These are phyloP conservation scores for Ammospiza caudacuta DNA, from an alignment of 2,113 vertebrate species.

Conservation along the genomic window DNA sequence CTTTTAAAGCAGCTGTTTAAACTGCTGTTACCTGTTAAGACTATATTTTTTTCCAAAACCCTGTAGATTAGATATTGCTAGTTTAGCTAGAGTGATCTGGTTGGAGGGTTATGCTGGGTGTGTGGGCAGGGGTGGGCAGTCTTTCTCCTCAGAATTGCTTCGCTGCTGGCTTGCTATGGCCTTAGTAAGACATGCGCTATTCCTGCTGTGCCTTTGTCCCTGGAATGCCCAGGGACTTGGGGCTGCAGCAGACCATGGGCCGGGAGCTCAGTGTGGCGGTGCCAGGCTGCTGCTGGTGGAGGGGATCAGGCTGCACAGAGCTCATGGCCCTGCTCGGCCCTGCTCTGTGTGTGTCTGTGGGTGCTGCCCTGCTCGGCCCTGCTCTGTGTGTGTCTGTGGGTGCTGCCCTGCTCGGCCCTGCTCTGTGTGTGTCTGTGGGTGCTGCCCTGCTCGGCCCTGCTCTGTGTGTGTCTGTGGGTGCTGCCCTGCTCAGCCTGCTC, in stretches of 20 bases:
- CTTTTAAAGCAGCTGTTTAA: not conserved
- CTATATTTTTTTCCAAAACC: rapidly evolving
- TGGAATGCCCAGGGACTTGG: too few relatives aligned
- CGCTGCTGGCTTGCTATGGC: not conserved
- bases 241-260: rapidly evolving
- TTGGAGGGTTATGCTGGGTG: too few relatives aligned
- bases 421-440: too few relatives aligned
- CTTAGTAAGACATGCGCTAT: rapidly evolving
- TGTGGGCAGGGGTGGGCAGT: not conserved
- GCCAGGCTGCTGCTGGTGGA: not conserved
- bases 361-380: not conserved
- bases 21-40: not conserved
- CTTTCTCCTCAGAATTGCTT: not conserved
- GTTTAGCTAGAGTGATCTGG: rapidly evolving
- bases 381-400: too few relatives aligned
- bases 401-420: not conserved
- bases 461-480: too few relatives aligned
- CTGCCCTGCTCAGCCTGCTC: too few relatives aligned
- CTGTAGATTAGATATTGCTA: rapidly evolving
- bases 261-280: not conserved
- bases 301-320: rapidly evolving
- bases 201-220: not conserved
- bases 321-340: rapidly evolving
- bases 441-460: too few relatives aligned
- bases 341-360: too few relatives aligned